Evolutionary conservation across 2,113 vertebrate genomes (phyloP).

Genomic region (Hippotragus niger): DNA sequence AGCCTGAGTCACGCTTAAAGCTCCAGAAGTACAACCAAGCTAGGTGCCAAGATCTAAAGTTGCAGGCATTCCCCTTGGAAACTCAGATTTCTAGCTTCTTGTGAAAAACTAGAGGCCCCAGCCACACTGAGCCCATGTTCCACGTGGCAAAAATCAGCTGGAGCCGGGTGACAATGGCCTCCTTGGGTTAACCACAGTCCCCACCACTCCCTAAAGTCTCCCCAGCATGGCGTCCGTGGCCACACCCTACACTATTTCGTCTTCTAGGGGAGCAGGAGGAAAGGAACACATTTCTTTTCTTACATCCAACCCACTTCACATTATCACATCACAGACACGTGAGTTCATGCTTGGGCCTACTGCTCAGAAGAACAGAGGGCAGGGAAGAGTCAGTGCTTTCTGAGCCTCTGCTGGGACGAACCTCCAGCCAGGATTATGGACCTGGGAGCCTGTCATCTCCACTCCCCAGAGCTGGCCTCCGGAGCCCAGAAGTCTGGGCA

Average conservation of each 20-base stretch:
- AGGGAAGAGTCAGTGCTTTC: fast-evolving
- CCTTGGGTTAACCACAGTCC: not conserved
- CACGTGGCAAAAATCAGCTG: not conserved
- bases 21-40: not conserved
- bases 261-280: not conserved
- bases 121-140: not conserved
- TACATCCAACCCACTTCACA: not conserved
- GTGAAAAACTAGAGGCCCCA: not conserved
- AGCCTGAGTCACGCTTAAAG: not conserved
- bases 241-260: not conserved
- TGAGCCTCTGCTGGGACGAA: not conserved
- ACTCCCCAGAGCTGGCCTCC: not conserved
- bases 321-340: fast-evolving
- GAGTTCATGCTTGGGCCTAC: fast-evolving
- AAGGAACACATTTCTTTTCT: not conserved
- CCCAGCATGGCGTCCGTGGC: fast-evolving
- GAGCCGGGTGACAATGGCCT: not conserved
- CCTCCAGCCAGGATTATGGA: fast-evolving
- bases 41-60: not conserved
- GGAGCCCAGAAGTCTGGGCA: not conserved
- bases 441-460: not conserved
- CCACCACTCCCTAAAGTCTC: not conserved
- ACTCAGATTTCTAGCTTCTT: not conserved
- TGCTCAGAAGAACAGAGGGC: not conserved
- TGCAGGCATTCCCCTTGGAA: not conserved